Evolutionary conservation across 2,888 invertebrate species (phyloP), one percentile per base, ranked within the genome.

Genomic region (Dynastes maya): DNA sequence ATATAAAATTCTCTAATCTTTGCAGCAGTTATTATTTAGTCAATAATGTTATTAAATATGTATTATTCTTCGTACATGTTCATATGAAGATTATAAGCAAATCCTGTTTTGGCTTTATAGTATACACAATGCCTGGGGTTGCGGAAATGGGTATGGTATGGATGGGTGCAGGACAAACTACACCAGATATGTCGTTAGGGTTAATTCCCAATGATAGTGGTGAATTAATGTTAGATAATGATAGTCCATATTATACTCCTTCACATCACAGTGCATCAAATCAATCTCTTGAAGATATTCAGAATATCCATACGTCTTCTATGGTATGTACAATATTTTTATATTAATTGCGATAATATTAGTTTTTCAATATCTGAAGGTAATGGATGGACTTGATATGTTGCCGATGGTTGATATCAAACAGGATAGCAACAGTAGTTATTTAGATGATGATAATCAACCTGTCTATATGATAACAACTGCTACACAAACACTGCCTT

Each of bases 61-160:
- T 51, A 72, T 64, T 5, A 16, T 27, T 64, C 11, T 29, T 49
- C 4, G 61, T 53, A 53, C 6, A 51, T 55, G 61, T 37, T 74
- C n/a, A 13, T 74, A 45, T 22, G 27, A 22, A 29, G 22, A 74
- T 58, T 5, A 8, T 40, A 37, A 29, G 71, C 67, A 45, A 55
- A 51, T 65, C 49, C 8, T 45, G 32, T 64, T 65, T 71, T 61
- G 5, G 29, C 11, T 55, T 81, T 81, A 13, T 70, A 83, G 89
- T 89, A 51, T 89, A 87, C 83, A 88, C 89, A 80, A 91, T 91
- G 90, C 90, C 91, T 82, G 90, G 90, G 82, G 90, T 91, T 84
- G 88, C 91, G 82, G 92, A 92, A 85, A 88, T 92, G 87, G 91
- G 92, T 84, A 91, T 92, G 91, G 91, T 93, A 85, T 94, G 93